phyloP scores from a whole-genome alignment of 2,113 vertebrate genomes.

The Hirundichthys speculiger region DNA sequence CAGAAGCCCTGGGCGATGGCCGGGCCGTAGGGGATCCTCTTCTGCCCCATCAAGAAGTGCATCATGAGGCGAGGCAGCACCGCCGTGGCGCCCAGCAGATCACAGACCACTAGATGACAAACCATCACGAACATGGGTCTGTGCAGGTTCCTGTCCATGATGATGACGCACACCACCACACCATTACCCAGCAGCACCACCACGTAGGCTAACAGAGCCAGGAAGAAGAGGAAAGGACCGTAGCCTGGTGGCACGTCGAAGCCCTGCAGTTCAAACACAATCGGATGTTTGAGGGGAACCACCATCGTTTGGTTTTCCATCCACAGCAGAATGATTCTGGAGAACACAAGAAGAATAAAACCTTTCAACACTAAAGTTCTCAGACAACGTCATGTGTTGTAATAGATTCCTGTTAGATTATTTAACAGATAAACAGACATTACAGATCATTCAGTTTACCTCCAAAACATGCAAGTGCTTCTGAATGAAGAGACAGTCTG shows the following conservation, averaged over 20 bases:
- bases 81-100: slow-evolving; percentile 55
- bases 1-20: slow-evolving; percentile 59
- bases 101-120: slow-evolving; percentile 55
- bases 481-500: no score
- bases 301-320: slow-evolving; percentile 55
- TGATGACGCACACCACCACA: slow-evolving; percentile 39
- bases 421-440: no score
- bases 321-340: no score
- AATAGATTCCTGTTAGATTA: no score
- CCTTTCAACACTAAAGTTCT: no score
- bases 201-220: slow-evolving; percentile 49
- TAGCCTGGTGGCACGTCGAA: slow-evolving; percentile 50
- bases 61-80: slow-evolving; percentile 62
- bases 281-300: slow-evolving; percentile 48
- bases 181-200: slow-evolving; percentile 57
- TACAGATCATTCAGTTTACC: no score
- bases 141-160: slow-evolving; percentile 52
- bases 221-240: slow-evolving; percentile 44
- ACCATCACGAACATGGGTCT: slow-evolving; percentile 68
- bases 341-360: no score
- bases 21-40: slow-evolving; percentile 36
- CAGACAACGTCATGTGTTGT: no score
- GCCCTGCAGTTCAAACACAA: slow-evolving; percentile 65
- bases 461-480: no score
- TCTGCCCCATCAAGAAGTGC: slow-evolving; percentile 54